Conservation (phyloP, 1,140 invertebrate genomes). For the Drosophila sp. region DNA sequence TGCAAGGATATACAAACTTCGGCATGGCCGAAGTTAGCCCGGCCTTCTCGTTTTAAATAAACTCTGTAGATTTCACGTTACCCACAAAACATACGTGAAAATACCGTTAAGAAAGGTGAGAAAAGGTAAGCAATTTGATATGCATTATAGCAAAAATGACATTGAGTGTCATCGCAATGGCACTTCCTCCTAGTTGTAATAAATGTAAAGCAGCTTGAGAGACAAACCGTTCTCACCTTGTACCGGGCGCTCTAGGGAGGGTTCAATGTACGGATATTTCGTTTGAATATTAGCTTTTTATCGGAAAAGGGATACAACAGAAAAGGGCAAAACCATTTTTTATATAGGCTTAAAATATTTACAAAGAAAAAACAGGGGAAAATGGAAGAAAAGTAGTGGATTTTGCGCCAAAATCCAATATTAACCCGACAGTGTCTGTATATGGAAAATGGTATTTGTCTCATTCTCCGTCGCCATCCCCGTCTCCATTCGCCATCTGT, state of each 20-base stretch:
- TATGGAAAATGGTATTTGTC: neutral
- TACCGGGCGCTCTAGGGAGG: slow-evolving; percentile 5
- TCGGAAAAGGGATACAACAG: slow-evolving; percentile 1
- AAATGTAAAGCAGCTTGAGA: neutral
- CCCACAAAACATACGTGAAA: too few relatives aligned
- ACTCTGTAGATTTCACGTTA: too few relatives aligned
- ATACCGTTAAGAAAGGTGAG: too few relatives aligned
- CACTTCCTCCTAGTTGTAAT: too few relatives aligned
- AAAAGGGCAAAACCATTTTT: slow-evolving; percentile 41
- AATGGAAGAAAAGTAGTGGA: neutral
- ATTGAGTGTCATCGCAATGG: too few relatives aligned
- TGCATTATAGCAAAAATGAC: too few relatives aligned
- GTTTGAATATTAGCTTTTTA: slow-evolving; percentile 62
- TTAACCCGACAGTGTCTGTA: slow-evolving; percentile 52
- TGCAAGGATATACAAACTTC: too few relatives aligned
- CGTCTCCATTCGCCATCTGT: slow-evolving; percentile 38
- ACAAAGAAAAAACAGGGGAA: slow-evolving; percentile 15
- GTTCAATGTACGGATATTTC: slow-evolving; percentile 67
- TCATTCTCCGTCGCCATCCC: neutral
- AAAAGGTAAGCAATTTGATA: too few relatives aligned
- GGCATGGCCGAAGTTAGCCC: too few relatives aligned
- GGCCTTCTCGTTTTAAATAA: too few relatives aligned
- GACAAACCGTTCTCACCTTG: slow-evolving; percentile 58
- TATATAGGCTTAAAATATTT: slow-evolving; percentile 28
- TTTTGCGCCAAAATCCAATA: slow-evolving; percentile 49